Evolutionary conservation across 2,113 vertebrate species (phyloP).

Genomic region (Cebidichthys violaceus): DNA sequence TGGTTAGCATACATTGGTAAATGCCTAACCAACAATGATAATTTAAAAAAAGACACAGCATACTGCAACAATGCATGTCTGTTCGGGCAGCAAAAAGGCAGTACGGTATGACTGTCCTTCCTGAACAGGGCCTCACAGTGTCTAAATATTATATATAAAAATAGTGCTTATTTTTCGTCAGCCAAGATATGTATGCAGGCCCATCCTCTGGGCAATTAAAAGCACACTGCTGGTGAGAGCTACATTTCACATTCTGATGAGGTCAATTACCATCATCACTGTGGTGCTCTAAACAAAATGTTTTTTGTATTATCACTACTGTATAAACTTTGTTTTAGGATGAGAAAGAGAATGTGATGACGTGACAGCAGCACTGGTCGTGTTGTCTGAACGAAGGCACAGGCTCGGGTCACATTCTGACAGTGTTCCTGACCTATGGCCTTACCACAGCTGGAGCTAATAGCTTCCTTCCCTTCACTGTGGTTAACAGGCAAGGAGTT

Average conservation of each 20-base stretch:
- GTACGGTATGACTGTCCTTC: neutral
- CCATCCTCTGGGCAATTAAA: neutral
- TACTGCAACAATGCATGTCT: neutral
- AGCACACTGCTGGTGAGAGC: neutral
- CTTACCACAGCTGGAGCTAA: constrained; percentile 43
- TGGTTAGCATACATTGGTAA: neutral
- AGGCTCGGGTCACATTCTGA: constrained; percentile 4
- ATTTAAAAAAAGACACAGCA: neutral
- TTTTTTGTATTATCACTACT: neutral
- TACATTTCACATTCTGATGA: neutral
- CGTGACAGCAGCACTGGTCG: neutral
- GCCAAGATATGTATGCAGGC: neutral
- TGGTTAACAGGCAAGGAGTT: constrained; percentile 43
- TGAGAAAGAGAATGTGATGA: neutral
- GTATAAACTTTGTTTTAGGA: neutral
- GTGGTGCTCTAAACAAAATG: neutral
- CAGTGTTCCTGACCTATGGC: constrained; percentile 22
- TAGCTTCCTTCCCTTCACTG: constrained; percentile 31
- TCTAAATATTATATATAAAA: neutral
- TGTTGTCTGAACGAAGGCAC: constrained; percentile 11
- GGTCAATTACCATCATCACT: neutral
- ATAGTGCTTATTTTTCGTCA: neutral
- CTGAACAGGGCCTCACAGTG: neutral
- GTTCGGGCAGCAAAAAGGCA: neutral
- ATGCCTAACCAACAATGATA: neutral